Evolutionary conservation across 2,888 invertebrate genomes (phyloP).

Genomic region (Junonia oenone): DNA sequence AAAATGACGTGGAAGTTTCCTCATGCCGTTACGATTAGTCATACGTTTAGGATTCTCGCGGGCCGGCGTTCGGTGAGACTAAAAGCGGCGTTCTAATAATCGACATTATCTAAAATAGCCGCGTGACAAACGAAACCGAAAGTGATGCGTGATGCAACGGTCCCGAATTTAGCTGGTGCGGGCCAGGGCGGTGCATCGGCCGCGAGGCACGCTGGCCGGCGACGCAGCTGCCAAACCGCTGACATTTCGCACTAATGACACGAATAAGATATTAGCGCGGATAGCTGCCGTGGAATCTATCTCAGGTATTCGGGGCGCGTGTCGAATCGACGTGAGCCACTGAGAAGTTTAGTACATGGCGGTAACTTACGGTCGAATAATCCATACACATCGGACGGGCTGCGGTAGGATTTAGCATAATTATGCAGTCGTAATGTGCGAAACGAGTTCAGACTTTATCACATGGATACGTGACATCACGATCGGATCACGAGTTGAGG

Average conservation of each 20-base stretch:
- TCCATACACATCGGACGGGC: conserved; percentile 2
- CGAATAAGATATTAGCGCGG: conserved; percentile 77
- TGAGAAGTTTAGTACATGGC: conserved; percentile 33
- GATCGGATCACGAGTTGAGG: background rate
- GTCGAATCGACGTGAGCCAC: conserved; percentile 52
- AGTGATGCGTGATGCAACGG: conserved; percentile 77
- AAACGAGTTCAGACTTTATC: conserved; percentile 35
- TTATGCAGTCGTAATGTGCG: conserved; percentile 42
- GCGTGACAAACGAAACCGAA: conserved; percentile 77
- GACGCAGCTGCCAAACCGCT: conserved; percentile 66
- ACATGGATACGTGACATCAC: conserved; percentile 22
- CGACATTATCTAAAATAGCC: conserved; percentile 76
- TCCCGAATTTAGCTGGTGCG: conserved; percentile 71
- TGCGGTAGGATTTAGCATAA: conserved; percentile 19
- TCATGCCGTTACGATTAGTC: conserved; percentile 50
- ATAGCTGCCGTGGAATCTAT: conserved; percentile 54
- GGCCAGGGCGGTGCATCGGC: conserved; percentile 68
- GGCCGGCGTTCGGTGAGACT: conserved; percentile 40
- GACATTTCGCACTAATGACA: conserved; percentile 79
- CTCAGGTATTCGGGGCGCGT: conserved; percentile 58
- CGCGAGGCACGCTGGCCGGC: conserved; percentile 52
- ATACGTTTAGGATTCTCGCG: conserved; percentile 35
- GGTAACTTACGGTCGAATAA: conserved; percentile 10
- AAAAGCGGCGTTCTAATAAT: conserved; percentile 74
- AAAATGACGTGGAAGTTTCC: conserved; percentile 51